A percentile compares a stretch with the other conserved stretches of the same genome.
Evolutionary conservation across 2,797 vertebrate species (phyloP).

Genomic region (Phrynocephalus guinanensis): DNA sequence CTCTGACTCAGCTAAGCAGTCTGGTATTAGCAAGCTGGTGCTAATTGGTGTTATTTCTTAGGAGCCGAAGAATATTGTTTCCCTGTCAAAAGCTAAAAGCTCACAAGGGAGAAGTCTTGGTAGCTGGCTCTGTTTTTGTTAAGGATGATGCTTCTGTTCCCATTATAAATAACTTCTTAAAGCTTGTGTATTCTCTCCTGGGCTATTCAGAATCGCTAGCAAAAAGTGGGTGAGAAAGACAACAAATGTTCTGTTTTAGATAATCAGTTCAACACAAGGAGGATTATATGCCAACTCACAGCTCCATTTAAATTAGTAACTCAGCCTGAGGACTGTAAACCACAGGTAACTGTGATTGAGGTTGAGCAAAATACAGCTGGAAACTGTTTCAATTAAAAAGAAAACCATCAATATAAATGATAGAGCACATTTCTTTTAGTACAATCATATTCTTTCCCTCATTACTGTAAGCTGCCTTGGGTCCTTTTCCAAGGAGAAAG

Average conservation of each 20-base stretch:
- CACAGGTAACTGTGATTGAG: neutral
- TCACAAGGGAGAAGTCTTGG: constrained; percentile 37
- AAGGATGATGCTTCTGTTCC: neutral
- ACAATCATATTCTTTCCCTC: neutral
- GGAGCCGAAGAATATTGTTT: constrained; percentile 41
- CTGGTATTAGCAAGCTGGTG: constrained; percentile 6
- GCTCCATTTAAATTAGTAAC: constrained; percentile 8
- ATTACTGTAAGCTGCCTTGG: no score
- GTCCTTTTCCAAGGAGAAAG: no score
- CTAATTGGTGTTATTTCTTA: constrained; percentile 50
- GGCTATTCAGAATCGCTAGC: constrained; percentile 10
- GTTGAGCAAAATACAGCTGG: neutral
- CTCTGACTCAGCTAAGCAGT: constrained; percentile 19
- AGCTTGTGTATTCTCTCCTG: neutral
- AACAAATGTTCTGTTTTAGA: neutral
- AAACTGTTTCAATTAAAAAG: neutral
- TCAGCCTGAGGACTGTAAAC: neutral
- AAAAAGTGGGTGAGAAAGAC: constrained; percentile 12
- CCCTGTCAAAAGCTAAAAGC: constrained; percentile 30
- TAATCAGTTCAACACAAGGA: neutral
- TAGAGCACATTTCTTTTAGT: neutral
- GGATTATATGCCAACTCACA: neutral
- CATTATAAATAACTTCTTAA: constrained; percentile 12
- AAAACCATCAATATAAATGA: neutral
- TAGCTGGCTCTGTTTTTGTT: constrained; percentile 36